Evolutionary conservation across 2,888 invertebrate species (phyloP), one percentile per base, ranked within the genome.

Genomic region (Polydrusus pterygomalis): DNA sequence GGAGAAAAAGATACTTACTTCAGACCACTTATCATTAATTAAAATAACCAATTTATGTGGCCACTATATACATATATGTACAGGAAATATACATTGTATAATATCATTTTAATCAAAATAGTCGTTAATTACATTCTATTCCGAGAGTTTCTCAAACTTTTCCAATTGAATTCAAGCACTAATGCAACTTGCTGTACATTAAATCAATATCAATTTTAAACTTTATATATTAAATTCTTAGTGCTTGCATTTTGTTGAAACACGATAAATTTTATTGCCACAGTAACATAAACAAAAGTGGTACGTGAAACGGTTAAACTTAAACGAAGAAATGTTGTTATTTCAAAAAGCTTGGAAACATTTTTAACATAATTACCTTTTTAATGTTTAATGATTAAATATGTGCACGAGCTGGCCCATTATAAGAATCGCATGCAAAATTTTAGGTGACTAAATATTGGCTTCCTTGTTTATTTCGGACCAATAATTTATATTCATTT

Each of bases 171-270:
- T 54, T 30, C 54, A 25, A 2, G 20, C 11, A 25, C 25, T 20
- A 54, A 54, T 54, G 13, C n/a, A 51, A 30, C 30, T 54, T 30
- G 54, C 6, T 54, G n/a, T 25, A 30, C 25, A n/a, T 25, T 30
- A 54, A 54, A 54, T 54, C 54, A 54, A 54, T 54, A 54, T 54
- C 54, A 54, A 20, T 30, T 54, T 30, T 30, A 54, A 54, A 54
- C 54, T 54, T 54, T 54, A 54, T 20, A 54, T 54, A 54, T 54
- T 54, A 54, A 54, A 54, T 30, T 54, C 54, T 54, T 30, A 25
- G 54, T 13, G 54, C n/a, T 30, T 25, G 25, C 5, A n/a, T 54
- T 54, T 13, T 54, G 54, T 51, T n/a, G 11, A 10, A 51, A 51
- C 25, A 25, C 25, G 11, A 51, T 51, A 51, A 51, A 6, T 51